phyloP scores from a whole-genome alignment of 2,888 invertebrate species.

The Steinernema carpocapsae region DNA sequence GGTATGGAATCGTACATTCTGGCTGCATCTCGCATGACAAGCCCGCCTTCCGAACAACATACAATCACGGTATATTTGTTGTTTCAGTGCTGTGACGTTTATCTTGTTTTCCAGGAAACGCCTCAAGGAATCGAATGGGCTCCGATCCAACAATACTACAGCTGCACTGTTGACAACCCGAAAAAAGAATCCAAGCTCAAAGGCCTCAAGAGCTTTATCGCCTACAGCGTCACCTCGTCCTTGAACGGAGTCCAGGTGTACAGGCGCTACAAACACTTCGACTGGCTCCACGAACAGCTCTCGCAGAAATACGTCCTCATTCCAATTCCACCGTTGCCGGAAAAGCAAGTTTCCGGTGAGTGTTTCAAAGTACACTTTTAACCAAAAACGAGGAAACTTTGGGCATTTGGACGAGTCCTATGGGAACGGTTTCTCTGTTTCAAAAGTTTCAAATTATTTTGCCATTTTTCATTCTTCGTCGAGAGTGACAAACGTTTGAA shows the following conservation, averaged over 20 bases:
- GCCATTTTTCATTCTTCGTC: no score
- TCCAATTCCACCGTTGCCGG: slow-evolving; percentile 93
- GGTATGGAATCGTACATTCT: slow-evolving; percentile 88
- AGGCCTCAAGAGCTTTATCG: slow-evolving; percentile 92
- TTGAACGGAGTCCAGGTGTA: slow-evolving; percentile 71
- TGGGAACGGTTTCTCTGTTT: no score
- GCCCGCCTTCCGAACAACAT: slow-evolving; percentile 54
- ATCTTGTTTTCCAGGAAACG: slow-evolving; percentile 42
- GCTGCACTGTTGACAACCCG: slow-evolving; percentile 87
- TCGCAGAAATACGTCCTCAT: slow-evolving; percentile 91
- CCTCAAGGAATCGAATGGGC: slow-evolving; percentile 81
- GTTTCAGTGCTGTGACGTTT: neutral
- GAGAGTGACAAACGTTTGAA: no score
- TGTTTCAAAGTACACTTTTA: neutral
- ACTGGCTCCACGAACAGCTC: slow-evolving; percentile 94
- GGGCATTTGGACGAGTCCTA: no score
- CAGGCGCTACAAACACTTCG: slow-evolving; percentile 82
- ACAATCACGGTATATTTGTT: slow-evolving; percentile 54
- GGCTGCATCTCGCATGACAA: slow-evolving; percentile 75
- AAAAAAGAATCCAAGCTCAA: slow-evolving; percentile 97
- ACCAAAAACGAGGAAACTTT: no score
- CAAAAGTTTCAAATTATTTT: no score
- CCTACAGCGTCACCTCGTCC: slow-evolving; percentile 91
- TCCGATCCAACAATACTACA: slow-evolving; percentile 78
- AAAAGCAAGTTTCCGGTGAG: slow-evolving; percentile 88